Base-by-base conservation (phyloP, 2,888 invertebrate genomes). In the Cylindroiulus punctatus region DNA sequence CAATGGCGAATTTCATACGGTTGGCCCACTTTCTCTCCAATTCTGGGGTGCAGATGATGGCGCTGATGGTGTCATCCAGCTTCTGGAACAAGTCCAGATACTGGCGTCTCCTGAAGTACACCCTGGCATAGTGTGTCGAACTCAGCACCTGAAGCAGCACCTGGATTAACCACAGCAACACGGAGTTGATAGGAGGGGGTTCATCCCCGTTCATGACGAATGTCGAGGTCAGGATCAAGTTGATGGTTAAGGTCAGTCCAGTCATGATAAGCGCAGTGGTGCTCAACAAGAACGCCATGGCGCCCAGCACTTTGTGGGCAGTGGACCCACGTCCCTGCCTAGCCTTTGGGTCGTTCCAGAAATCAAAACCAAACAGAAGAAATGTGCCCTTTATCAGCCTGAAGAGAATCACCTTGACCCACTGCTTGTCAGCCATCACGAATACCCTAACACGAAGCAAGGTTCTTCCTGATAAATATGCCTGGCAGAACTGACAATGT, bases 361-460 rank as follows among this genome's bases (percentile, higher is more conserved):
- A 12, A 76, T 76, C 76, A 76, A 76, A 76, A 3, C 76, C 76
- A 76, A 76, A 76, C 8, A 30, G 0, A 3, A 76, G 30, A 76
- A 30, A 76, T 30, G 76, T 76, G 30, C 26, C 26, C 14, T 30
- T 76, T 0, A 76, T 30, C 76, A 76, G 26, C 26, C 26, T 76
- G 76, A 76, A 76, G 14, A 76, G 76, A 26, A 30, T 12, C 76
- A 30, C 30, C 76, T 76, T 76, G 17, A 76, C 76, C 76, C 76
- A 14, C 0, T 30, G 30, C 76, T 26, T 76, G 26, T 22, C 22
- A 30, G 10, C 30, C 30, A 76, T 76, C 30, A 1, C 10, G 26
- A 22, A n/a, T 57, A n/a, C n/a, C 5, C n/a, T n/a, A 7, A n/a
- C n/a, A 57, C 2, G n/a, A 26, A 3, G 0, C 26, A 14, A 14